A percentile compares a stretch with the other conserved stretches of the same genome.
These are phyloP conservation scores for Tinea pellionella DNA, from an alignment of 2,888 invertebrate species.

Conservation along the genomic window DNA sequence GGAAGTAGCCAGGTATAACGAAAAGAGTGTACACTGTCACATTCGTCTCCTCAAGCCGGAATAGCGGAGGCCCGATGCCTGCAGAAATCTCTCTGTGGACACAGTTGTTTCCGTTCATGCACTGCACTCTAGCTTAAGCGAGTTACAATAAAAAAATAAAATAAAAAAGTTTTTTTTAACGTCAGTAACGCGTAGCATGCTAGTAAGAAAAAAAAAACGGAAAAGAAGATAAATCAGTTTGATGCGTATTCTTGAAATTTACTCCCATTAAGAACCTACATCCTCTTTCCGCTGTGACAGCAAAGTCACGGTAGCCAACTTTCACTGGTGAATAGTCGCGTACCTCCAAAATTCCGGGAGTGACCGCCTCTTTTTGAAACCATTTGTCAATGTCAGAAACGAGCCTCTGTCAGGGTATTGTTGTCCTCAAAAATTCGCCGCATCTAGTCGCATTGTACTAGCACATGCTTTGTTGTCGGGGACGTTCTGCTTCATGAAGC, in stretches of 20 bases:
- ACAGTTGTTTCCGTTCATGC: too few species aligned
- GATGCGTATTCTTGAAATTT: conserved; percentile 2
- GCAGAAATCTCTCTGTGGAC: too few species aligned
- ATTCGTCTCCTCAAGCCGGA: too few species aligned
- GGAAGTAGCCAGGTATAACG: too few species aligned
- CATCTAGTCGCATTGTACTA: conserved; percentile 28
- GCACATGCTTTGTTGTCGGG: conserved; percentile 10
- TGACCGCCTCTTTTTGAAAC: conserved; percentile 10
- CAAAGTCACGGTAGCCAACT: conserved; percentile 11
- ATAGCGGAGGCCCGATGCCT: too few species aligned
- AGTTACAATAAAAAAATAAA: too few species aligned
- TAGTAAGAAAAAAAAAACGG: not conserved
- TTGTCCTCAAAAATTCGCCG: conserved; percentile 46
- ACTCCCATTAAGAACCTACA: conserved; percentile 10
- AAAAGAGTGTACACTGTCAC: too few species aligned
- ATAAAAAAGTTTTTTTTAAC: too few species aligned
- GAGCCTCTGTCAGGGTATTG: conserved; percentile 13
- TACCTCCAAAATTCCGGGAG: conserved; percentile 5
- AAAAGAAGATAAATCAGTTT: not conserved
- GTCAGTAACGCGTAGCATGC: too few species aligned
- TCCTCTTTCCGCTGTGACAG: conserved; percentile 11
- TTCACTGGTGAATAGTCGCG: conserved; percentile 11
- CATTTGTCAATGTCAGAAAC: conserved; percentile 12
- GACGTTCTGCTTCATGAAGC: conserved; percentile 11
- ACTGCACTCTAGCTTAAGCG: too few species aligned